Evolutionary conservation across 2,113 vertebrate genomes (phyloP).

Genomic region (Aptenodytes patagonicus): DNA sequence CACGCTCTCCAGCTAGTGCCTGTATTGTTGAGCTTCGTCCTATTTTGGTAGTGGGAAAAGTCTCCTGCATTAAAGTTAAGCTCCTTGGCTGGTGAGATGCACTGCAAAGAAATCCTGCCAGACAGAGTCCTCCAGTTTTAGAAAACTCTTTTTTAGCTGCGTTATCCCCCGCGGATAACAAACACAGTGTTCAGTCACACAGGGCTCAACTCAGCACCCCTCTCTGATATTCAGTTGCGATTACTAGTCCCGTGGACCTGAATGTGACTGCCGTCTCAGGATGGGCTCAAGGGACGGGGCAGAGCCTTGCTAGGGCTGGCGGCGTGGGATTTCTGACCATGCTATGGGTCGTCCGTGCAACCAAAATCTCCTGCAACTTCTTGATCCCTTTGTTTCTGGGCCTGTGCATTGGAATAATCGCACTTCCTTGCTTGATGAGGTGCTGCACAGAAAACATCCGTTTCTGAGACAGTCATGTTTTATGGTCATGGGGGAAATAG

Average conservation of each 20-base stretch:
- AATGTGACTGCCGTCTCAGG: not conserved
- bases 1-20: not conserved
- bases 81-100: constrained; percentile 21
- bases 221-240: not conserved
- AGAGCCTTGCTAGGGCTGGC: not conserved
- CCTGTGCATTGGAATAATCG: not conserved
- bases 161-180: not conserved
- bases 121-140: constrained; percentile 15
- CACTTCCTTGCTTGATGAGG: not conserved
- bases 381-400: not conserved
- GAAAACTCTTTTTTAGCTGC: constrained; percentile 29
- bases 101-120: constrained; percentile 6
- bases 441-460: not conserved
- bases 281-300: not conserved
- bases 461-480: not conserved
- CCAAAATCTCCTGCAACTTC: not conserved
- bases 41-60: constrained; percentile 47
- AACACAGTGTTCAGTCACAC: not conserved
- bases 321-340: not conserved
- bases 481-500: not conserved
- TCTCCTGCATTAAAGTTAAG: constrained; percentile 22
- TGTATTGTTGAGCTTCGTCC: constrained; percentile 18
- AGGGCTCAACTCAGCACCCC: not conserved
- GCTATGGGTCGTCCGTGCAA: not conserved
- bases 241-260: not conserved